Base-by-base conservation (phyloP, 2,797 vertebrate genomes). In the Sebastes steindachneri region DNA sequence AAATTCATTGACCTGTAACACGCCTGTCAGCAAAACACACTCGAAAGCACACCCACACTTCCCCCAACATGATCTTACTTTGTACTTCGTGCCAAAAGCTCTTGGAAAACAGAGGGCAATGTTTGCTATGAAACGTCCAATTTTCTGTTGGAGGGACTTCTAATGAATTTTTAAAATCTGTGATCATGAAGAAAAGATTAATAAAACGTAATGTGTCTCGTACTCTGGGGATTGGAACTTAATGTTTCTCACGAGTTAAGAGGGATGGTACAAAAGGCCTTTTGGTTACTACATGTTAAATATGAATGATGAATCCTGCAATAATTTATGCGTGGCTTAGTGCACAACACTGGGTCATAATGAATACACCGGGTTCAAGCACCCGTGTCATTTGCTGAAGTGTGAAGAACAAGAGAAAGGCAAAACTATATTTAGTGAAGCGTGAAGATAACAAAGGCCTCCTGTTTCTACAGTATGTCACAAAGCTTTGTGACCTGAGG, bases 61-160 rank as follows among this genome's bases (percentile, higher is more conserved):
- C 67, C 67, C 15, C 12, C 19, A 19, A 72, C 83, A 79, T 26
- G 57, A 79, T 81, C 82, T 76, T 31, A 69, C 79, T 80, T 83
- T 90, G 83, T 87, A 67, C 33, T 79, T 69, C 69, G 80, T 92
- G 90, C 87, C 92, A 93, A 94, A 92, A 77, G 75, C 75, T 83
- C 65, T 65, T 23, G 51, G 60, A 87, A 78, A 79, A 77, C 5
- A 35, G 68, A 75, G 29, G 67, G 76, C 33, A 63, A 29, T 3
- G 21, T 79, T 86, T 79, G 75, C 23, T 68, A 51, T 75, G 72
- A 75, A 83, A 71, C 28, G 69, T 79, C n/a, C 26, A 19, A 62
- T 80, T 45, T 79, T 82, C 70, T 78, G 59, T 80, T 73, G 80
- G 65, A 29, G 74, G 70, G 79, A 85, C 71, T 75, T 76, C 31